phyloP scores from a whole-genome alignment of 1,140 invertebrate species.

The Gyrodactylus salaris region DNA sequence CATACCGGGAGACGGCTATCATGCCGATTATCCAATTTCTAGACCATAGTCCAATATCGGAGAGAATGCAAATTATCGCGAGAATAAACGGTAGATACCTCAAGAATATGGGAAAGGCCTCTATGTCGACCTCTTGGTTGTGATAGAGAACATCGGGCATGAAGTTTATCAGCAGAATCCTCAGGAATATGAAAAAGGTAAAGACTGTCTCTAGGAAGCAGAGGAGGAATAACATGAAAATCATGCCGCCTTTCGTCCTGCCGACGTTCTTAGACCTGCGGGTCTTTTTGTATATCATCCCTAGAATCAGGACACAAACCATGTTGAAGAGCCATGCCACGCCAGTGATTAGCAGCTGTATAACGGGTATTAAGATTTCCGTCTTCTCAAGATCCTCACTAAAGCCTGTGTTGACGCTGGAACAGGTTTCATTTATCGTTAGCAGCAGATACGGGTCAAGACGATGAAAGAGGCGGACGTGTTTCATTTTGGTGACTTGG shows the following conservation, averaged over 20 bases:
- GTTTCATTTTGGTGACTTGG: no score
- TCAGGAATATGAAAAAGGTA: background rate
- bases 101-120: background rate
- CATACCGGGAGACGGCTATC: background rate
- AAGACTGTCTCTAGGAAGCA: background rate
- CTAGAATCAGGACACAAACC: background rate
- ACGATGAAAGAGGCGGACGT: no score
- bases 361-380: no score
- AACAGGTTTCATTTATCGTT: no score
- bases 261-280: background rate
- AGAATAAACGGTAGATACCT: background rate
- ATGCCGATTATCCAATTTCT: background rate
- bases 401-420: no score
- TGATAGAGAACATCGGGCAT: background rate
- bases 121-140: background rate
- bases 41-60: background rate
- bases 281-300: background rate
- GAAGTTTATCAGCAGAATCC: background rate
- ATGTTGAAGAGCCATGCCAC: background rate
- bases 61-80: background rate
- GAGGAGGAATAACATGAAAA: background rate
- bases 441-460: no score
- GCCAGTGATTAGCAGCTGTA: background rate
- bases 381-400: no score
- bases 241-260: background rate